Conservation (phyloP, 2,113 vertebrate genomes). For the Perca fluviatilis region DNA sequence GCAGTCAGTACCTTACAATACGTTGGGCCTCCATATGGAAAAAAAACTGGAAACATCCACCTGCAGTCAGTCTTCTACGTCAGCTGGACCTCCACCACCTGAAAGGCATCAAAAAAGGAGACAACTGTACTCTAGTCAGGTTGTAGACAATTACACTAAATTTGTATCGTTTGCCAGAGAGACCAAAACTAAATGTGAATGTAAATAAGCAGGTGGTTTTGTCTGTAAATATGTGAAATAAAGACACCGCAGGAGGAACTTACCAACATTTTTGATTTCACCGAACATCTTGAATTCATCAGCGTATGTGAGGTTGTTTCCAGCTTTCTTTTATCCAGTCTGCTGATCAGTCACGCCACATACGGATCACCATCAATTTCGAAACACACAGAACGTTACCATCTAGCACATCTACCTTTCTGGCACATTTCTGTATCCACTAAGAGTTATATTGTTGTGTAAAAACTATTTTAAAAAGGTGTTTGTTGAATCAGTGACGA, state of each 20-base stretch:
- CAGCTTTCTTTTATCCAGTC: not conserved
- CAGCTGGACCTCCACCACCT: not conserved
- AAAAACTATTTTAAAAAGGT: not conserved
- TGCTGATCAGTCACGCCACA: not conserved
- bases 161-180: not conserved
- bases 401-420: not conserved
- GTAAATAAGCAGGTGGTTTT: conserved; percentile 63
- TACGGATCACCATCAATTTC: no score
- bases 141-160: not conserved
- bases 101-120: not conserved
- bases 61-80: not conserved
- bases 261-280: not conserved
- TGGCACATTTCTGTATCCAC: not conserved
- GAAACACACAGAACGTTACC: no score
- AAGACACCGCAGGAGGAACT: conserved; percentile 48
- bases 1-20: not conserved
- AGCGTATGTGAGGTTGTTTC: not conserved
- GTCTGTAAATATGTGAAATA: conserved; percentile 76
- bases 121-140: not conserved
- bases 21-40: not conserved
- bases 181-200: conserved; percentile 69
- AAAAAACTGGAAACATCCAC: not conserved
- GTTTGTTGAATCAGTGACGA: no score
- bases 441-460: no score
- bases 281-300: not conserved